These are phyloP conservation scores for zebrafish (Danio rerio) DNA, from an alignment of 2,113 vertebrate genomes.

Conservation along the genomic window DNA sequence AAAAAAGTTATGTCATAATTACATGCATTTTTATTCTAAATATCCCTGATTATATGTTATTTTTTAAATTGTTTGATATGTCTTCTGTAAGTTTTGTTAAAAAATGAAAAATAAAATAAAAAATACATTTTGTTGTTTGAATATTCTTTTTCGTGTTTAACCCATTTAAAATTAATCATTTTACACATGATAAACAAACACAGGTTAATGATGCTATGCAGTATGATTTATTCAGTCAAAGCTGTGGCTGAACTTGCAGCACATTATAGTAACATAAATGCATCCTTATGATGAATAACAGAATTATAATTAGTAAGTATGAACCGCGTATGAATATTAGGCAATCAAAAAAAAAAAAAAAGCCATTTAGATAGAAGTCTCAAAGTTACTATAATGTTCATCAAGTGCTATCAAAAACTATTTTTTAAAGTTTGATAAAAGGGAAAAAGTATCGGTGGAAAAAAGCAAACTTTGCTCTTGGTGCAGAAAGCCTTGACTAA, in stretches of 20 bases:
- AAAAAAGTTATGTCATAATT: too few relatives aligned
- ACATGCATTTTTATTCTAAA: too few relatives aligned
- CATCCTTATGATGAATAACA: neutral
- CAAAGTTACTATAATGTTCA: too few relatives aligned
- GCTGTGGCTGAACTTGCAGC: neutral
- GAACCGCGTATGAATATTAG: neutral
- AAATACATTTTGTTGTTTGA: too few relatives aligned
- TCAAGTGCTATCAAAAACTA: neutral
- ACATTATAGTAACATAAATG: neutral
- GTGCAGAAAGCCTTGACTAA: neutral
- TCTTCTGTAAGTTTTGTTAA: too few relatives aligned
- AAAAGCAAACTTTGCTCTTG: neutral
- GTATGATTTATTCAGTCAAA: neutral
- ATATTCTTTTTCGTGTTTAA: too few relatives aligned
- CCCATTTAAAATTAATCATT: neutral
- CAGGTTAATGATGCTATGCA: neutral
- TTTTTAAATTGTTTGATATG: too few relatives aligned
- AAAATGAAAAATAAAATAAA: too few relatives aligned
- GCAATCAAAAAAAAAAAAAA: neutral
- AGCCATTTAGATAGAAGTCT: neutral
- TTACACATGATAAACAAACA: neutral
- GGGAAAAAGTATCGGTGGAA: neutral
- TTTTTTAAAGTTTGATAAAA: neutral
- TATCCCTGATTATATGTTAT: too few relatives aligned
- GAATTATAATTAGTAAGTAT: neutral